These are phyloP conservation scores for Cecropterus lyciades DNA, from an alignment of 1,140 invertebrate genomes.

Conservation along the genomic window DNA sequence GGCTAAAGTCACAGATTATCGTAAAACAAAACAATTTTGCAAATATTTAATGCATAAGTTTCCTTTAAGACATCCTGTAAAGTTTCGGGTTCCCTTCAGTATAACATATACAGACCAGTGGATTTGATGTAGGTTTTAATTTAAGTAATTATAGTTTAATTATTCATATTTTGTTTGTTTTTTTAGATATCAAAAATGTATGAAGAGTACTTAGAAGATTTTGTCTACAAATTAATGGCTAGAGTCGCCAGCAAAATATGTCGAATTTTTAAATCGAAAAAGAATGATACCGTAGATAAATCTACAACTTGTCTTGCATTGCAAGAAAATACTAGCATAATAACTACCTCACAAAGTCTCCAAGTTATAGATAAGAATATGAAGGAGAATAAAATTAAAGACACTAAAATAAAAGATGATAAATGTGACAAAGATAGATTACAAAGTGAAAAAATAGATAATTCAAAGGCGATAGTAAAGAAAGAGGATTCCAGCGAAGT, in stretches of 20 bases:
- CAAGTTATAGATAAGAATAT: conserved; percentile 22
- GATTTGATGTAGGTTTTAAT: no score
- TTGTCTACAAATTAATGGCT: conserved; percentile 84
- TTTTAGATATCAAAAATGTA: conserved; percentile 88
- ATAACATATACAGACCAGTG: no score
- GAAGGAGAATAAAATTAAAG: conserved; percentile 15
- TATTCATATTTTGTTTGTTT: conserved; percentile 41
- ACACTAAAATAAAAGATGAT: conserved; percentile 34
- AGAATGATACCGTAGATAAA: conserved; percentile 26
- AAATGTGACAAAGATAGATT: not conserved
- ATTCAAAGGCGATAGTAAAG: conserved; percentile 26
- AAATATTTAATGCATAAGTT: no score
- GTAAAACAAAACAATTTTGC: no score
- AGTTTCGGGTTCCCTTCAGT: no score
- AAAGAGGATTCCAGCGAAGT: conserved; percentile 5
- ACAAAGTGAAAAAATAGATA: conserved; percentile 2
- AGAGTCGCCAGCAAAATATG: conserved; percentile 74
- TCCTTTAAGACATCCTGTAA: no score
- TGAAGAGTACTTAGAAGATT: conserved; percentile 89
- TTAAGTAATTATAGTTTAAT: no score
- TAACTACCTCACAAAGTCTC: conserved; percentile 12
- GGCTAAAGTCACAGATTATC: no score
- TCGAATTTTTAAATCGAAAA: conserved; percentile 57
- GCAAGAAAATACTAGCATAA: conserved; percentile 2
- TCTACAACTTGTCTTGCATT: conserved; percentile 41